These are phyloP conservation scores for Psittacula echo DNA, from an alignment of 2,797 vertebrate species.

Conservation along the genomic window DNA sequence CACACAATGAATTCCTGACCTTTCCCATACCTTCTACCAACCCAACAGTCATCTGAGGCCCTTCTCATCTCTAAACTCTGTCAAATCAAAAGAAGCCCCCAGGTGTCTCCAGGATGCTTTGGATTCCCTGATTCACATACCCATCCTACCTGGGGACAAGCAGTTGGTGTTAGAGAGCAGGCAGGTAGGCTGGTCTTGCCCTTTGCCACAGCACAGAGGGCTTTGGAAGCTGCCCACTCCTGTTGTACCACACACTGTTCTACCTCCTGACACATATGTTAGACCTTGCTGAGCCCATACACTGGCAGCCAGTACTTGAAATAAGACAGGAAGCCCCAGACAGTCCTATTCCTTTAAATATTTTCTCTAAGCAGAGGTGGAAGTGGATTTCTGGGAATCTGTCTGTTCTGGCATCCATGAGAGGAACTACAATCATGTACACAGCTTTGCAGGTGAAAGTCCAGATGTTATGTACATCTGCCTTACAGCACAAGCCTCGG, in stretches of 20 bases:
- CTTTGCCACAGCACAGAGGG: background rate
- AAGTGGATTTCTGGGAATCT: background rate
- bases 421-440: fast-evolving
- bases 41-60: background rate
- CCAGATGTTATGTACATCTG: fast-evolving
- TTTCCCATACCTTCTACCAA: background rate
- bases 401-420: fast-evolving
- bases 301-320: background rate
- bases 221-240: background rate
- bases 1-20: background rate
- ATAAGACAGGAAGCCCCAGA: background rate
- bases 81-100: background rate
- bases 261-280: background rate
- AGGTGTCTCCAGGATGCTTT: background rate
- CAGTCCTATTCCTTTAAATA: background rate
- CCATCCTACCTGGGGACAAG: background rate
- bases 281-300: background rate
- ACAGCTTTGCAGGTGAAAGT: background rate
- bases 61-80: background rate
- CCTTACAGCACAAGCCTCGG: background rate
- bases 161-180: background rate
- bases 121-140: background rate
- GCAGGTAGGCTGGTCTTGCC: background rate
- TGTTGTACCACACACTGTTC: background rate
- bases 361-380: background rate